phyloP scores from a whole-genome alignment of 1,140 invertebrate genomes.

The Platyura marginata region DNA sequence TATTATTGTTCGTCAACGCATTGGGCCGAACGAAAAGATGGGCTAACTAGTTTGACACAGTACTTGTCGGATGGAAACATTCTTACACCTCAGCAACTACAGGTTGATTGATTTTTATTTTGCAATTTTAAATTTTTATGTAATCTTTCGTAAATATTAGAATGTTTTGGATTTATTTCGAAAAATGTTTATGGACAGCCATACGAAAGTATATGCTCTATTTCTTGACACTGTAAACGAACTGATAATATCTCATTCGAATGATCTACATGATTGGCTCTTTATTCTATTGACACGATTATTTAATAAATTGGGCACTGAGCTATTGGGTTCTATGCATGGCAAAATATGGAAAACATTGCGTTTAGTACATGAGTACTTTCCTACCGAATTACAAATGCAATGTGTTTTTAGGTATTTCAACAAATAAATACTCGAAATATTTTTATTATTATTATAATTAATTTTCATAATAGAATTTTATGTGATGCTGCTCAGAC shows the following conservation, averaged over 20 bases:
- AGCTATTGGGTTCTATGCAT: slow-evolving; percentile 77
- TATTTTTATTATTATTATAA: slow-evolving; percentile 4
- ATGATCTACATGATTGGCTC: slow-evolving; percentile 78
- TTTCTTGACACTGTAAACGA: slow-evolving; percentile 86
- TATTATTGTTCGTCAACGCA: slow-evolving; percentile 67
- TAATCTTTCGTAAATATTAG: no score
- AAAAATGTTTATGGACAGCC: slow-evolving; percentile 95
- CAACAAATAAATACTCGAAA: slow-evolving; percentile 2
- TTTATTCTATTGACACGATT: slow-evolving; percentile 62
- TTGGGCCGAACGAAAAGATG: slow-evolving; percentile 86
- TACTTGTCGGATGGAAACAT: slow-evolving; percentile 22
- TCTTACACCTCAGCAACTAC: slow-evolving; percentile 18
- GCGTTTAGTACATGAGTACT: slow-evolving; percentile 62
- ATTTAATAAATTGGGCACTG: slow-evolving; percentile 75
- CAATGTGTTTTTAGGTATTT: slow-evolving; percentile 36
- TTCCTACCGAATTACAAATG: slow-evolving; percentile 37
- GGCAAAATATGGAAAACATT: slow-evolving; percentile 75
- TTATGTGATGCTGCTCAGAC: slow-evolving; percentile 79
- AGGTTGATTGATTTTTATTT: slow-evolving; percentile 4
- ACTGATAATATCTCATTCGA: slow-evolving; percentile 65
- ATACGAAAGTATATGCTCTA: slow-evolving; percentile 85
- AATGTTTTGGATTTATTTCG: slow-evolving; percentile 59
- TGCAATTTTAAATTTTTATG: slow-evolving; percentile 1
- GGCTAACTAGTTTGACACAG: slow-evolving; percentile 55
- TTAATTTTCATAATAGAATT: slow-evolving; percentile 32